Base-by-base conservation (phyloP, 2,797 vertebrate genomes). In the Gobio occitaniae region DNA sequence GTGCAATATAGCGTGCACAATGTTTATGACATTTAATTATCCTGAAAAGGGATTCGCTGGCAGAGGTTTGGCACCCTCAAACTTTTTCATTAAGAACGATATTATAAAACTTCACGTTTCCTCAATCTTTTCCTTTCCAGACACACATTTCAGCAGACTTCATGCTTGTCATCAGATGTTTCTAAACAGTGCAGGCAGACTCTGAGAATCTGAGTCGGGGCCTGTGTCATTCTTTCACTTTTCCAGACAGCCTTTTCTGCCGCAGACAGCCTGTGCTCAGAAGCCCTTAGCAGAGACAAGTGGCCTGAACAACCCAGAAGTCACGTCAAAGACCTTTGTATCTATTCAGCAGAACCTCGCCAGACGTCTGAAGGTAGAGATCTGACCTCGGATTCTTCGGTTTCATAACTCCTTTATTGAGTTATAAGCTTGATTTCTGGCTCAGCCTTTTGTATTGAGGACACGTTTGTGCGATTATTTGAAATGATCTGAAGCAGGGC, bases 161-260 rank as follows among this genome's bases (percentile, higher is more conserved):
- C 44, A 77, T 71, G 70, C 65, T 65, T 44, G 66, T 65, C 68
- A 56, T 85, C 12, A 76, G 76, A 74, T 75, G 47, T 63, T 77
- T 61, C 41, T 82, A 78, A 83, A 41, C 50, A 78, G 56, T 17
- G 36, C 71, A 74, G 78, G 59, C 88, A 87, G 81, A 69, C 61
- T 84, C 36, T 52, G 61, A 79, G 69, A 32, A 15, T 10, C 54
- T 41, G 86, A 70, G 38, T 72, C 12, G 8, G 54, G 63, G 77
- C 44, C 52, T 12, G 77, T 83, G 65, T 89, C 81, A 74, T 71
- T 87, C 68, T 82, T 87, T 89, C 78, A 84, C 50, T 38, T 83
- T 80, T 61, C 56, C 86, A 86, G 84, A 86, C 82, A 70, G 56
- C 17, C 44, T 38, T 86, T 47, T 65, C 81, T 68, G 6, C 84